Conservation (phyloP, 2,113 vertebrate species). For the Crotalus viridis region DNA sequence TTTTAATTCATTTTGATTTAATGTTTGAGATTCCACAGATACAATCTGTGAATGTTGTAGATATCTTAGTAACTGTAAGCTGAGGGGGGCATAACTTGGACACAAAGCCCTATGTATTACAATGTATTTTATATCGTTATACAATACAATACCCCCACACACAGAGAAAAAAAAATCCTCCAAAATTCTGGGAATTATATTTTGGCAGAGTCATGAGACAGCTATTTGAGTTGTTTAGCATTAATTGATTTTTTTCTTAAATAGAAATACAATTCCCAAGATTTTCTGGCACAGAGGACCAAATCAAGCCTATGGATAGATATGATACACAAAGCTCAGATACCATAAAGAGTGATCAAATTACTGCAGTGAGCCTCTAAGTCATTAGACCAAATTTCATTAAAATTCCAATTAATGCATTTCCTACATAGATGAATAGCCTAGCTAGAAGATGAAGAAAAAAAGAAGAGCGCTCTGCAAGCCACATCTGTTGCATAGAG, state of each 20-base stretch:
- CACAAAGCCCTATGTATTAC: no score
- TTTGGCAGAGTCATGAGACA: not conserved
- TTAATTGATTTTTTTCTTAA: not conserved
- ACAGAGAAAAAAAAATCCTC: not conserved
- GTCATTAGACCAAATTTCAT: conserved; percentile 7
- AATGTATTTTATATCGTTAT: not conserved
- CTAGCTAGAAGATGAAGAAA: not conserved
- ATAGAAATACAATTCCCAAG: not conserved
- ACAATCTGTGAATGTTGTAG: not conserved
- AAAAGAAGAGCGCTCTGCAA: not conserved
- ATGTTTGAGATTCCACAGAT: not conserved
- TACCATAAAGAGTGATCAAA: not conserved
- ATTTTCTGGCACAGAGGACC: no score
- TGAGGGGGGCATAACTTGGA: not conserved
- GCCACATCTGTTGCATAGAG: not conserved
- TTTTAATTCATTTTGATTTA: not conserved
- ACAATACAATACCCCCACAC: not conserved
- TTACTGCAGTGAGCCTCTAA: not conserved
- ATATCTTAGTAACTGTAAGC: not conserved
- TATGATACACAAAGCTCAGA: not conserved
- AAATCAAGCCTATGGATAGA: not conserved
- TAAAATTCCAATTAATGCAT: not conserved
- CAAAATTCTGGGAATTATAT: not conserved
- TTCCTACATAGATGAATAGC: not conserved
- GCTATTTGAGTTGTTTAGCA: not conserved